phyloP scores from a whole-genome alignment of 2,888 invertebrate genomes.

The Drosophila niveifrons region DNA sequence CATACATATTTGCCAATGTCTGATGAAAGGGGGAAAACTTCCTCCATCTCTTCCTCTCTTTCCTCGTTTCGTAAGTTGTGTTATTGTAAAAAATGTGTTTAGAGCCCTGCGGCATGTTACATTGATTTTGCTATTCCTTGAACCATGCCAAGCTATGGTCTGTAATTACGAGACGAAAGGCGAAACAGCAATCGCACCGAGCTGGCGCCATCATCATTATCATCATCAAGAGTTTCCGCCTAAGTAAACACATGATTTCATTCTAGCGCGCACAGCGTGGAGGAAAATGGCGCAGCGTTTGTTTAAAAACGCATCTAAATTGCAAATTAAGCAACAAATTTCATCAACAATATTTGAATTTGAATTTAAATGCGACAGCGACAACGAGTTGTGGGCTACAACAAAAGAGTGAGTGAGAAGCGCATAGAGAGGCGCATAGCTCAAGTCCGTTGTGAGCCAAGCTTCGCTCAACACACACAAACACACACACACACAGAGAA shows the following conservation, averaged over 20 bases:
- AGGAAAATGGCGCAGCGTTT: slow-evolving; percentile 50
- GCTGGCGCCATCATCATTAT: slow-evolving; percentile 36
- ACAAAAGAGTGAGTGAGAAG: slow-evolving; percentile 24
- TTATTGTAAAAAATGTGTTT: slow-evolving; percentile 48
- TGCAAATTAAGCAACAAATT: slow-evolving; percentile 82
- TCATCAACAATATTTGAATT: slow-evolving; percentile 82
- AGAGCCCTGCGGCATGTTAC: slow-evolving; percentile 47
- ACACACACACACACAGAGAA: slow-evolving; percentile 4
- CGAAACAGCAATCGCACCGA: slow-evolving; percentile 28
- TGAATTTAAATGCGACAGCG: slow-evolving; percentile 80
- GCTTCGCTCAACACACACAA: slow-evolving; percentile 30
- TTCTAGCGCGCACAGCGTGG: background rate
- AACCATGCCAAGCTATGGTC: slow-evolving; percentile 21
- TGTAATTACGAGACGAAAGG: slow-evolving; percentile 51
- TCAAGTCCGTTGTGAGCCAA: slow-evolving; percentile 41
- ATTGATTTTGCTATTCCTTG: slow-evolving; percentile 57
- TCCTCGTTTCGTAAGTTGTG: slow-evolving; percentile 11
- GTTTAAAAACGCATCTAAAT: slow-evolving; percentile 81
- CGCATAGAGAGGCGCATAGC: slow-evolving; percentile 33
- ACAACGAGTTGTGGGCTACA: slow-evolving; percentile 50
- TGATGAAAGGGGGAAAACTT: slow-evolving; percentile 23
- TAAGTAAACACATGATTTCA: slow-evolving; percentile 80
- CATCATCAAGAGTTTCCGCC: slow-evolving; percentile 65
- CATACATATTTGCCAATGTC: slow-evolving; percentile 14
- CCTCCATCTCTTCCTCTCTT: slow-evolving; percentile 9